phyloP scores from a whole-genome alignment of 2,113 vertebrate species.

The Puntigrus tetrazona region DNA sequence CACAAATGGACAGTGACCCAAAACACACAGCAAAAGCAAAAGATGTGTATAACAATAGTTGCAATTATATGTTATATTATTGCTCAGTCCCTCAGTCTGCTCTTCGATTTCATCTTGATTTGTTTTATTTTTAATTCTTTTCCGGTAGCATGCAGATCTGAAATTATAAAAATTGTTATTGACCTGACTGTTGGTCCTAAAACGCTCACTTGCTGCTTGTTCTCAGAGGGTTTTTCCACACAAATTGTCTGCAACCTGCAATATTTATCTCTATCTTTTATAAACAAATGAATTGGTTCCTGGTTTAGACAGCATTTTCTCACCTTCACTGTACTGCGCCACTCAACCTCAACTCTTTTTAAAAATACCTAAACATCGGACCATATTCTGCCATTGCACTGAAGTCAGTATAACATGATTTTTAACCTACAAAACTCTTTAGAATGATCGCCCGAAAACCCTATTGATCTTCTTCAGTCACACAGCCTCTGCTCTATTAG shows the following conservation, averaged over 20 bases:
- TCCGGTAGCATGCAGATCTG: too few relatives aligned
- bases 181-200: too few relatives aligned
- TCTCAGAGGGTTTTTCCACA: too few relatives aligned
- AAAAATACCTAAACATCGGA: not conserved
- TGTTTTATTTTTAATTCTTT: too few relatives aligned
- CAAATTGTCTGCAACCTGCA: not conserved
- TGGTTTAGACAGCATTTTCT: not conserved
- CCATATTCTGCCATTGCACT: not conserved
- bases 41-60: too few relatives aligned
- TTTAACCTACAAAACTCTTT: not conserved
- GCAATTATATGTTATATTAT: too few relatives aligned
- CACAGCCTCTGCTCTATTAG: not conserved
- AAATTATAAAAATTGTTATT: too few relatives aligned
- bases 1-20: too few relatives aligned
- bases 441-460: not conserved
- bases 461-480: not conserved
- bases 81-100: too few relatives aligned
- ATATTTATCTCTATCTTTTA: not conserved
- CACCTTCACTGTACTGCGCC: not conserved
- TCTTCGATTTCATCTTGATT: too few relatives aligned
- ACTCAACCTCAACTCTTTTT: not conserved
- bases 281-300: not conserved
- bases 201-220: too few relatives aligned
- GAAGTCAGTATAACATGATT: not conserved
- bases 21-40: too few relatives aligned